These are phyloP conservation scores for Platalea minor DNA, from an alignment of 2,797 vertebrate species.

Conservation along the genomic window DNA sequence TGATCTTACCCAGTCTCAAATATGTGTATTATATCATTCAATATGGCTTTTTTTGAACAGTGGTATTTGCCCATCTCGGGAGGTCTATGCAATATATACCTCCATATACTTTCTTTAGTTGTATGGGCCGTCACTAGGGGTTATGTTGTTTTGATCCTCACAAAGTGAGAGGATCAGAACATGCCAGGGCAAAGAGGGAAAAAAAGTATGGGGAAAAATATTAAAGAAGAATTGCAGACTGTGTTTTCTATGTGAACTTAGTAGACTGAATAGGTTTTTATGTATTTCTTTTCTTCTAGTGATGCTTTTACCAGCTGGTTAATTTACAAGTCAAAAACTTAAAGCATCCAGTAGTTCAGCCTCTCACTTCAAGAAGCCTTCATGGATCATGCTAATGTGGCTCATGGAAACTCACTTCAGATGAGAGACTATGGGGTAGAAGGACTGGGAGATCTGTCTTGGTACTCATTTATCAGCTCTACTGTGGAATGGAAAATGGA, in stretches of 20 bases:
- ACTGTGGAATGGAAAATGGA: not conserved
- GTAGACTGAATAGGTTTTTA: not conserved
- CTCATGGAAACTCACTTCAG: not conserved
- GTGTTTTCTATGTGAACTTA: not conserved
- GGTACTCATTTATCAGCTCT: not conserved
- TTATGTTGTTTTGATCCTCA: not conserved
- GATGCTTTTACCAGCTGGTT: not conserved
- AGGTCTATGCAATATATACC: not conserved
- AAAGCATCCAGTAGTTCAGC: not conserved
- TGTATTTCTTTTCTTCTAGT: not conserved
- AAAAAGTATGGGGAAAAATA: not conserved
- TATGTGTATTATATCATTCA: not conserved
- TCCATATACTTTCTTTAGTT: not conserved
- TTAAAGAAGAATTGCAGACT: not conserved
- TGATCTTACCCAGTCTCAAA: not conserved
- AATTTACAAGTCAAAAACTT: constrained; percentile 33
- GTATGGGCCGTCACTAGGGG: not conserved
- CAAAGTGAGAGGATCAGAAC: not conserved
- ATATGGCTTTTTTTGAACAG: not conserved
- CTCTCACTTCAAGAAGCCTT: not conserved
- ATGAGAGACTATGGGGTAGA: not conserved
- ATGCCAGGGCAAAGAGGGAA: not conserved
- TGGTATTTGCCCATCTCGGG: not conserved
- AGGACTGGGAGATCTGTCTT: not conserved
- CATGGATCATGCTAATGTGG: not conserved